Evolutionary conservation across 2,797 vertebrate genomes (phyloP).

Genomic region (Sardinella longiceps): DNA sequence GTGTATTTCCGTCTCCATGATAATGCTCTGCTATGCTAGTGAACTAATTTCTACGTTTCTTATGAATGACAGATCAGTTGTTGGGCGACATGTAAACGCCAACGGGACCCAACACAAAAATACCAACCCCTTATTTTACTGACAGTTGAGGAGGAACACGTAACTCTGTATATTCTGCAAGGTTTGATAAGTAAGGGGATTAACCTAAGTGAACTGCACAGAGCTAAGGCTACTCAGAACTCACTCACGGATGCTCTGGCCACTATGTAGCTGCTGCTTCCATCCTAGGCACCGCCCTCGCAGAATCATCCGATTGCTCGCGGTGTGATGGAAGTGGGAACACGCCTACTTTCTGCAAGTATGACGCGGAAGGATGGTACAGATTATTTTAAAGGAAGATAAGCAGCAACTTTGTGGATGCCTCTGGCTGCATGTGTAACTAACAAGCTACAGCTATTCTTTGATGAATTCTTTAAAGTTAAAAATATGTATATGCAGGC

Average conservation of each 20-base stretch:
- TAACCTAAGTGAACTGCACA: background rate
- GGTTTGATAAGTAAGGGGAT: background rate
- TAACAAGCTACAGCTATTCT: too few relatives aligned
- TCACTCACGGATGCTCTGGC: slow-evolving; percentile 26
- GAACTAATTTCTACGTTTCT: slow-evolving; percentile 29
- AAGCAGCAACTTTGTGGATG: background rate
- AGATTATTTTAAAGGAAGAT: background rate
- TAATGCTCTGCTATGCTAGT: slow-evolving; percentile 13
- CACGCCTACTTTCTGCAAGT: slow-evolving; percentile 53
- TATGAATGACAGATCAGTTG: slow-evolving; percentile 49
- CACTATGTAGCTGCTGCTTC: slow-evolving; percentile 54
- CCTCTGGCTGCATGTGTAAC: background rate
- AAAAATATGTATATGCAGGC: too few relatives aligned
- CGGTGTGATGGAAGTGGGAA: slow-evolving; percentile 26
- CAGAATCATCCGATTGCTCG: slow-evolving; percentile 74
- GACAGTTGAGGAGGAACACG: background rate
- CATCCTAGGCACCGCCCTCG: slow-evolving; percentile 74
- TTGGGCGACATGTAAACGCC: slow-evolving; percentile 46
- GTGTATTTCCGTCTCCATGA: slow-evolving; percentile 82
- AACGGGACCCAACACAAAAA: background rate
- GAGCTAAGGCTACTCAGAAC: slow-evolving; percentile 12
- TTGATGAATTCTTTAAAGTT: too few relatives aligned
- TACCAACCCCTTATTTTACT: background rate
- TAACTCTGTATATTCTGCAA: background rate
- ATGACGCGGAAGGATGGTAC: background rate